These are phyloP conservation scores for Catocala nupta DNA, from an alignment of 2,888 invertebrate genomes.

Conservation along the genomic window DNA sequence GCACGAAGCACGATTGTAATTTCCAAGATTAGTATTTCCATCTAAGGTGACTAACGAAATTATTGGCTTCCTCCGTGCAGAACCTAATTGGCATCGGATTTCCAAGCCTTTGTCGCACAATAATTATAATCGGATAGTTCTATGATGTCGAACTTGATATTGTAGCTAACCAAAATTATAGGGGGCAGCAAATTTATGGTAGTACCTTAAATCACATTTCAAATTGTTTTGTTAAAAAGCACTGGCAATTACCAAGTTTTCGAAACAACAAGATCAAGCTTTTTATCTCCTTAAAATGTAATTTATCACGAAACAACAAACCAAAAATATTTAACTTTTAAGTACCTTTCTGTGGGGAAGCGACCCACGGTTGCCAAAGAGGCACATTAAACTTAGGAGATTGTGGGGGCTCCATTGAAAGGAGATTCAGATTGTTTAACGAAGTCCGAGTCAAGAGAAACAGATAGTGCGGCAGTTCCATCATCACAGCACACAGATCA, in stretches of 20 bases:
- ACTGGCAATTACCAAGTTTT: no score
- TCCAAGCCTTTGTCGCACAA: conserved; percentile 29
- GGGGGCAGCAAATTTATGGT: no score
- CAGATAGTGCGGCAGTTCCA: conserved; percentile 83
- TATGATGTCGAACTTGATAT: conserved; percentile 29
- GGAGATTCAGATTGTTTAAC: conserved; percentile 68
- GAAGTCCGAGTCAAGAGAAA: conserved; percentile 79
- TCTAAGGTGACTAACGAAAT: conserved; percentile 31
- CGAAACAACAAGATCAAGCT: no score
- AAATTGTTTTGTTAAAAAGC: no score
- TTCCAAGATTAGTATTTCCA: conserved; percentile 14
- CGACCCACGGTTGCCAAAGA: conserved; percentile 84
- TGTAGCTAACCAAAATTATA: conserved; percentile 15
- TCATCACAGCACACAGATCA: conserved; percentile 71
- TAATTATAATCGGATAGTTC: conserved; percentile 24
- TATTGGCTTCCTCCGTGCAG: conserved; percentile 10
- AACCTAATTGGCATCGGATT: conserved; percentile 42
- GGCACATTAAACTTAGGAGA: conserved; percentile 85
- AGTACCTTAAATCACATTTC: no score
- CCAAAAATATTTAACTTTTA: conserved; percentile 4
- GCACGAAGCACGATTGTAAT: not conserved
- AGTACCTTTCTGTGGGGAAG: conserved; percentile 79
- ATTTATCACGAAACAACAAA: not conserved
- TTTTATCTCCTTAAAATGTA: no score
- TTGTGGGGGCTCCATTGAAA: conserved; percentile 83